These are phyloP conservation scores for Notodonta dromedarius DNA, from an alignment of 2,888 invertebrate species.

Conservation along the genomic window DNA sequence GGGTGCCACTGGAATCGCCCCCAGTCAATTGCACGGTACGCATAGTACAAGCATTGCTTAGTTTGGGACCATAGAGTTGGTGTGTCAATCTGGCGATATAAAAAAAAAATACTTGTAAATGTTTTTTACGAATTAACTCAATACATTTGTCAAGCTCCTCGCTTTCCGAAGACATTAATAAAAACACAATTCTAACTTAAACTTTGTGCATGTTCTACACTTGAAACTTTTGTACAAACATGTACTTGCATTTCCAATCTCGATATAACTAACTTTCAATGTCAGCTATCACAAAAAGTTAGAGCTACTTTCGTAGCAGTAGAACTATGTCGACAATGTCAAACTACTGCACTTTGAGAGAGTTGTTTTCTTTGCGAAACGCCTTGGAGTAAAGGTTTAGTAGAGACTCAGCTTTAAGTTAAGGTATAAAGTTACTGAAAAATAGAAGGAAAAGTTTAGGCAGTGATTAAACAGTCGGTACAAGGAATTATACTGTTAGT, in stretches of 20 bases:
- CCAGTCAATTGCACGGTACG: too few species aligned
- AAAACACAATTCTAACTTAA: neutral
- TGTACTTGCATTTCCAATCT: neutral
- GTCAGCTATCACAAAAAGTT: slow-evolving; percentile 2
- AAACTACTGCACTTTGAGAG: neutral
- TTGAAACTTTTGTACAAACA: neutral
- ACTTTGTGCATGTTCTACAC: neutral
- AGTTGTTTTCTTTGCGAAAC: neutral
- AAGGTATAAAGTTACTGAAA: too few species aligned
- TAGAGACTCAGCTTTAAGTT: neutral
- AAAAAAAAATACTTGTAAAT: too few species aligned
- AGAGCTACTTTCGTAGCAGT: neutral
- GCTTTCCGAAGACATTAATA: neutral
- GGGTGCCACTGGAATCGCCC: too few species aligned
- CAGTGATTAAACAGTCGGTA: too few species aligned
- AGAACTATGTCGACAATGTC: neutral
- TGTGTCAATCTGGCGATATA: too few species aligned
- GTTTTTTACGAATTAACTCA: too few species aligned
- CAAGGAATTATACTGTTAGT: too few species aligned
- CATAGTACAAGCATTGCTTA: too few species aligned
- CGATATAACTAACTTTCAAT: slow-evolving; percentile 1
- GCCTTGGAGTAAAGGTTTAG: neutral
- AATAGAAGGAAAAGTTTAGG: too few species aligned
- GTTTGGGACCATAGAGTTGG: too few species aligned
- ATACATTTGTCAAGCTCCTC: too few species aligned